These are phyloP conservation scores for Nerophis ophidion DNA, from an alignment of 2,113 vertebrate species.

Conservation along the genomic window DNA sequence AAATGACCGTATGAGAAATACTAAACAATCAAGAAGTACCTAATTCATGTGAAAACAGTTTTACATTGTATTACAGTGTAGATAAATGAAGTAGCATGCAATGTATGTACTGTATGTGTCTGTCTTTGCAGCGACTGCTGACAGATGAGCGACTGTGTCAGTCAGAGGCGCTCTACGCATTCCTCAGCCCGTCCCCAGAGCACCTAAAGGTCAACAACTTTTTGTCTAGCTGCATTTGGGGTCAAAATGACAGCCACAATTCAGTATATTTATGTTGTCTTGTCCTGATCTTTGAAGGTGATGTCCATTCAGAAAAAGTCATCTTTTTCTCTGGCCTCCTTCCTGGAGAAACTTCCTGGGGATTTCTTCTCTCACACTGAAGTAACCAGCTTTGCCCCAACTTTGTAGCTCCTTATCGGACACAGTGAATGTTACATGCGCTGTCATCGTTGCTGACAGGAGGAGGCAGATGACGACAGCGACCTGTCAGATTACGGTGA, in stretches of 20 bases:
- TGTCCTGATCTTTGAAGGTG: constrained; percentile 71
- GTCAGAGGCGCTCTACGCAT: constrained; percentile 96
- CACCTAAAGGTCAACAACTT: constrained; percentile 67
- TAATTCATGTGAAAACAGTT: too few species aligned
- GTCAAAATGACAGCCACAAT: neutral
- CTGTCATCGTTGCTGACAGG: constrained; percentile 33
- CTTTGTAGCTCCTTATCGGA: neutral
- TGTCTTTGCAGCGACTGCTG: constrained; percentile 78
- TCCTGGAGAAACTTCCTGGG: constrained; percentile 91
- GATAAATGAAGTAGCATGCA: neutral
- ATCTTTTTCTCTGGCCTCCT: constrained; percentile 89
- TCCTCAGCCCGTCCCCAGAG: constrained; percentile 94
- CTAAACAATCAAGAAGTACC: too few species aligned
- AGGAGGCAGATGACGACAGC: constrained; percentile 72
- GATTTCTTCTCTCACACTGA: constrained; percentile 97
- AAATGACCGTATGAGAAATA: too few species aligned
- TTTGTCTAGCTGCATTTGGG: neutral
- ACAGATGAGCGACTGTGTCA: constrained; percentile 93
- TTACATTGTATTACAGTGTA: too few species aligned
- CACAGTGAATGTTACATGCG: neutral
- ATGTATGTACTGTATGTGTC: constrained; percentile 20
- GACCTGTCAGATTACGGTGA: constrained; percentile 92
- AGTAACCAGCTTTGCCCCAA: constrained; percentile 49
- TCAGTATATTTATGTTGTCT: neutral
- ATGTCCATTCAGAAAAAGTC: constrained; percentile 93